Percentiles rank a stretch among this genome's conserved stretches.
Evolutionary conservation across 2,113 vertebrate species (phyloP).

Genomic region (Mugil cephalus): DNA sequence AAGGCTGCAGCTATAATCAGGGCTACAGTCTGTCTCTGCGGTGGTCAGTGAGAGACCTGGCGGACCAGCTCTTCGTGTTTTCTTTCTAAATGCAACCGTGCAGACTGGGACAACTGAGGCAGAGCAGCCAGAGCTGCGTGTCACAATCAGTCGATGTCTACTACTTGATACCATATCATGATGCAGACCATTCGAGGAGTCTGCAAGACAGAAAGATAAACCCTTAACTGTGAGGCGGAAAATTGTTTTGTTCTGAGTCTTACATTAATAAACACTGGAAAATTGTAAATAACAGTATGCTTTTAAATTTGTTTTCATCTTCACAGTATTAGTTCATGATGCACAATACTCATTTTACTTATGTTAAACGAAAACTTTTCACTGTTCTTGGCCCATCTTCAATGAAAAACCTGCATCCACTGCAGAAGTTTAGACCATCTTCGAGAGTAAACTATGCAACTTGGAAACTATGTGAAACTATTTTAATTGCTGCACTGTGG

Average conservation of each 20-base stretch:
- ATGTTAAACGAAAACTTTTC: background rate
- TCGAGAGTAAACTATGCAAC: too few relatives aligned
- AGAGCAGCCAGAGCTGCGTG: too few relatives aligned
- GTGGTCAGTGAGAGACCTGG: background rate
- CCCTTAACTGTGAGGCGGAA: background rate
- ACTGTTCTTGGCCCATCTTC: background rate
- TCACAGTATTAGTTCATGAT: background rate
- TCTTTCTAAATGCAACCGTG: background rate
- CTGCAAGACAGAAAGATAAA: background rate
- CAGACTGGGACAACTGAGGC: too few relatives aligned
- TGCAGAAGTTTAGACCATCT: too few relatives aligned
- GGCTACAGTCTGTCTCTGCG: background rate
- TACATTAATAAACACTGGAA: background rate
- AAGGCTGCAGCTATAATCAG: constrained; percentile 1
- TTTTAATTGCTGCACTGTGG: too few relatives aligned
- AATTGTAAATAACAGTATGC: background rate
- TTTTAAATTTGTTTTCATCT: background rate
- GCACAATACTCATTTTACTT: background rate
- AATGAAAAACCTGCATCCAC: background rate
- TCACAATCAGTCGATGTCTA: background rate
- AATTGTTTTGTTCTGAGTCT: background rate
- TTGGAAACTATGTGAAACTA: too few relatives aligned
- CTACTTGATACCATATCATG: background rate
- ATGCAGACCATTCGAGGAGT: background rate
- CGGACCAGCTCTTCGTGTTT: background rate